A percentile compares a stretch with the other conserved stretches of the same genome.
phyloP scores from a whole-genome alignment of 92 coral and sea anemone genomes.

The Epizoanthus rinbou region DNA sequence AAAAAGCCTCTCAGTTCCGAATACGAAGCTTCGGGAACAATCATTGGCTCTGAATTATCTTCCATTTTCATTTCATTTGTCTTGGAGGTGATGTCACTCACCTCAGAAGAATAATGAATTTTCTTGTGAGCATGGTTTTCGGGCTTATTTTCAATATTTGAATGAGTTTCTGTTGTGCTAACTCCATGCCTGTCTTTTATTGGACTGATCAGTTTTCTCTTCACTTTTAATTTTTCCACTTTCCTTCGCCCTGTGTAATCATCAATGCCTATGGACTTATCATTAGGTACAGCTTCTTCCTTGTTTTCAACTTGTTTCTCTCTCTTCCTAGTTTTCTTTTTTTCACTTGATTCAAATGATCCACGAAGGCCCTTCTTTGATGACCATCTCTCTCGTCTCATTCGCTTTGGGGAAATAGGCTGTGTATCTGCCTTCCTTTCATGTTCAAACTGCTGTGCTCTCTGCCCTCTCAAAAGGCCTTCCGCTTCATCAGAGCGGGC shows the following conservation, averaged over 20 bases:
- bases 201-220: constrained; percentile 23
- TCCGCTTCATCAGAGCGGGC: constrained; percentile 66
- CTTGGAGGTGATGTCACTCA: constrained; percentile 49
- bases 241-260: constrained; percentile 9
- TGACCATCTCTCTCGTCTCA: constrained; percentile 33
- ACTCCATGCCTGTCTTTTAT: constrained; percentile 14
- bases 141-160: background rate
- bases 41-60: constrained; percentile 1
- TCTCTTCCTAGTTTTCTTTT: constrained; percentile 19
- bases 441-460: constrained; percentile 83
- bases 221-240: constrained; percentile 33
- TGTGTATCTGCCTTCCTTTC: constrained; percentile 55
- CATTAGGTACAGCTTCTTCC: constrained; percentile 21
- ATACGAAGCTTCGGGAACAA: background rate
- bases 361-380: background rate
- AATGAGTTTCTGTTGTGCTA: background rate
- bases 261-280: constrained; percentile 20
- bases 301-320: constrained; percentile 34
- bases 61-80: constrained; percentile 55
- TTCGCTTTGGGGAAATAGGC: constrained; percentile 53
- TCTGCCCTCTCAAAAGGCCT: constrained; percentile 79
- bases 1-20: background rate
- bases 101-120: constrained; percentile 10
- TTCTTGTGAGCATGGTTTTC: constrained; percentile 21
- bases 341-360: constrained; percentile 18